These are phyloP conservation scores for Cepaea hortensis DNA, from an alignment of 2,888 invertebrate genomes.

Conservation along the genomic window DNA sequence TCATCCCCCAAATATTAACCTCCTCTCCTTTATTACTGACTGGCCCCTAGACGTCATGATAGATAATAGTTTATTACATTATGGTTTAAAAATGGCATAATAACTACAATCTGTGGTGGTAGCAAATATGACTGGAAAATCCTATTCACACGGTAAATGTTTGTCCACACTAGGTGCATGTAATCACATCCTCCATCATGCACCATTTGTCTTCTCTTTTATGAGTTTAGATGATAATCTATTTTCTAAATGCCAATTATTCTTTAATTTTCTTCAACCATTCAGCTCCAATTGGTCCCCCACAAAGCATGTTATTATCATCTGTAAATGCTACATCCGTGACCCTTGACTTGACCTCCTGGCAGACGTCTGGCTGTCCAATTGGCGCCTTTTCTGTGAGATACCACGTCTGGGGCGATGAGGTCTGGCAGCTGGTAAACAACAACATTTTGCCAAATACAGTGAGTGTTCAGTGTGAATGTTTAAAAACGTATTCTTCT, in stretches of 20 bases:
- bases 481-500: background rate
- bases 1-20: too few species aligned
- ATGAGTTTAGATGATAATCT: background rate
- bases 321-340: conserved; percentile 95
- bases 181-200: background rate
- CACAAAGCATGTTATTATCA: conserved; percentile 89
- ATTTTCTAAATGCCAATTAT: background rate
- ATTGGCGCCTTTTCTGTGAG: conserved; percentile 96
- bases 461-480: conserved; percentile 57
- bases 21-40: too few species aligned
- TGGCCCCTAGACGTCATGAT: too few species aligned
- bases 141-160: too few species aligned
- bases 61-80: too few species aligned
- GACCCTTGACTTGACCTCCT: conserved; percentile 91
- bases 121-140: too few species aligned
- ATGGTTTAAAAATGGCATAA: too few species aligned
- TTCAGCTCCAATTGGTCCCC: conserved; percentile 90
- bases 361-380: conserved; percentile 96
- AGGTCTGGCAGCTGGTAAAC: conserved; percentile 66
- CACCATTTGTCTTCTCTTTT: background rate
- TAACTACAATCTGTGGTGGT: too few species aligned
- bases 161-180: too few species aligned
- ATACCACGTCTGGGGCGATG: conserved; percentile 78
- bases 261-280: conserved; percentile 7
- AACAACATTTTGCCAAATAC: conserved; percentile 66